A percentile compares a stretch with the other conserved stretches of the same genome.
Evolutionary conservation across 2,113 vertebrate genomes (phyloP).

Genomic region (Myotis davidii): DNA sequence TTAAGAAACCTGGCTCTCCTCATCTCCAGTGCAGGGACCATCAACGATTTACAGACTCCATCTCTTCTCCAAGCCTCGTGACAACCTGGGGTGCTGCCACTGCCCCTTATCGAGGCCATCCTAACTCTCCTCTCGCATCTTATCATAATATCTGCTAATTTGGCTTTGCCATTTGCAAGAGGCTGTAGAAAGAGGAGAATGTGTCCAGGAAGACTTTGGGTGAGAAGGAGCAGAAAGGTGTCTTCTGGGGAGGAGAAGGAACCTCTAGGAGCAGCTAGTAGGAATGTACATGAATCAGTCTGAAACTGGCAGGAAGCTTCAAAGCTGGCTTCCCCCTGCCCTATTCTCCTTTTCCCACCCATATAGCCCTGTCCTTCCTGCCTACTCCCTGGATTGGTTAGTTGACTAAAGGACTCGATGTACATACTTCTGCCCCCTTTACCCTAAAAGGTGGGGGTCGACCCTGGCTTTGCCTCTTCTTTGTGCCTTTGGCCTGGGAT

Average conservation of each 20-base stretch:
- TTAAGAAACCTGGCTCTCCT: conserved; percentile 29
- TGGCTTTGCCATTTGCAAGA: conserved; percentile 48
- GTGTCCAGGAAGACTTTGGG: conserved; percentile 41
- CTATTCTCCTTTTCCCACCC: neutral
- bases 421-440: conserved; percentile 64
- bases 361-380: neutral
- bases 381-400: conserved; percentile 55
- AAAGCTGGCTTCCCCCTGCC: conserved; percentile 13
- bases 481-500: conserved; percentile 81
- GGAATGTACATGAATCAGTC: conserved; percentile 64
- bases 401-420: conserved; percentile 69
- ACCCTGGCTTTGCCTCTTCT: conserved; percentile 77
- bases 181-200: conserved; percentile 53
- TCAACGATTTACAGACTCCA: conserved; percentile 48
- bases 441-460: conserved; percentile 40
- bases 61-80: conserved; percentile 59
- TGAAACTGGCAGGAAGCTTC: conserved; percentile 74
- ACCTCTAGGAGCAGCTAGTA: conserved; percentile 43
- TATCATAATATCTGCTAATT: conserved; percentile 48
- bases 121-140: conserved; percentile 6
- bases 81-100: neutral
- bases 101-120: conserved; percentile 30
- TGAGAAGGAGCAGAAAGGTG: conserved; percentile 53
- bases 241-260: conserved; percentile 56
- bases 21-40: conserved; percentile 45